These are phyloP conservation scores for Neoseiulus cucumeris DNA, from an alignment of 1,140 invertebrate genomes.

Conservation along the genomic window DNA sequence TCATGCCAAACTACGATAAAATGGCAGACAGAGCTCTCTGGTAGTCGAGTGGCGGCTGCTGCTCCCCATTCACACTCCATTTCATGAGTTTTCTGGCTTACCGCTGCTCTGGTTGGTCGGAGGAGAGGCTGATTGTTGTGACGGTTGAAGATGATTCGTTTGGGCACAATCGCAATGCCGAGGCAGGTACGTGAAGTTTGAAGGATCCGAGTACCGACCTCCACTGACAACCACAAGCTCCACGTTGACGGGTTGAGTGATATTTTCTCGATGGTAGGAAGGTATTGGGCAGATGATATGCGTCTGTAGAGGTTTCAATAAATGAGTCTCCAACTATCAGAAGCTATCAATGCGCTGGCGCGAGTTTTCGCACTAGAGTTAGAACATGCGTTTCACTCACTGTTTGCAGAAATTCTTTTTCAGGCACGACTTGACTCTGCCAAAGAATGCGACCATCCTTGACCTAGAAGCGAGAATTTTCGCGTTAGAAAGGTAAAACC, in stretches of 20 bases:
- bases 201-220: background rate
- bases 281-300: background rate
- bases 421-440: background rate
- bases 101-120: no score
- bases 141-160: no score
- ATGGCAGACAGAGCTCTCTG: no score
- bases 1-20: no score
- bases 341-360: no score
- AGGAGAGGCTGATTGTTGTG: no score
- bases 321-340: no score
- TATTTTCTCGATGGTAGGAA: background rate
- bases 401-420: background rate
- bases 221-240: background rate
- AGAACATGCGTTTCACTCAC: no score
- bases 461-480: background rate
- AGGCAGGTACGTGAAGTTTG: background rate
- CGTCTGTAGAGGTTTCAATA: background rate
- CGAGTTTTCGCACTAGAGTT: no score
- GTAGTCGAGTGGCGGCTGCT: no score
- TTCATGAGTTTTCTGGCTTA: no score
- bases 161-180: background rate
- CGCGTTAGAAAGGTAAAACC: background rate
- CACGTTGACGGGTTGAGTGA: background rate
- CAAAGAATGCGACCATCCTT: background rate
- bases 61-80: no score